A percentile compares a stretch with the other conserved stretches of the same genome.
These are phyloP conservation scores for Acropora tenuis DNA, from an alignment of 64 coral and sea anemone genomes.

Conservation along the genomic window DNA sequence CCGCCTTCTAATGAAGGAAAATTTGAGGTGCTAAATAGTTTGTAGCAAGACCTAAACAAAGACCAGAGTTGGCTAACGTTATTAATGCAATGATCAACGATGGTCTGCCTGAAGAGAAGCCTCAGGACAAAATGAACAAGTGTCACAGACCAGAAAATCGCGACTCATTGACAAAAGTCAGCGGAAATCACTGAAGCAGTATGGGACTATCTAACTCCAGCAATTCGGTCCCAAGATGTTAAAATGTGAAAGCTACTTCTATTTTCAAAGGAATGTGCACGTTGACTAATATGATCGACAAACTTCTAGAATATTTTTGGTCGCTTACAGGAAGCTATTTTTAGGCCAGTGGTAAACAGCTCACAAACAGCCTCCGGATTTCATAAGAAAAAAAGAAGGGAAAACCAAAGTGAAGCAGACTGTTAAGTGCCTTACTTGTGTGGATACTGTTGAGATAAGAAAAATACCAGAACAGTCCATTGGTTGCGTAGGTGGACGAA, in stretches of 20 bases:
- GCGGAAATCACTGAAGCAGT: conserved; percentile 26
- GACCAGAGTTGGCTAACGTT: conserved; percentile 45
- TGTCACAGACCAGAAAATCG: background rate
- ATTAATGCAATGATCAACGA: conserved; percentile 32
- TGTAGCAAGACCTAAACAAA: conserved; percentile 50
- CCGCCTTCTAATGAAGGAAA: conserved; percentile 4
- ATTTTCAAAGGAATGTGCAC: background rate
- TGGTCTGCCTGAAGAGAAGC: too few relatives aligned
- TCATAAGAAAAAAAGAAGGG: conserved; percentile 12
- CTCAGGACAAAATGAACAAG: background rate
- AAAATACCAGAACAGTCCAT: background rate
- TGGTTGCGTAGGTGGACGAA: background rate
- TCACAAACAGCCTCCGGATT: conserved; percentile 35
- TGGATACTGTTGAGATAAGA: conserved; percentile 2
- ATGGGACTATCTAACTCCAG: conserved; percentile 20
- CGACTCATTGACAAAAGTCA: conserved; percentile 1
- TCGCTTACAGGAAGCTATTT: conserved; percentile 27
- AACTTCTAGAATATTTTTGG: background rate
- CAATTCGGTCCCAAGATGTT: conserved; percentile 37
- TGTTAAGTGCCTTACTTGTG: background rate
- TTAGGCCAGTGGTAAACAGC: conserved; percentile 5
- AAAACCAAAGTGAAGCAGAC: background rate
- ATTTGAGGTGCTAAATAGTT: conserved; percentile 30
- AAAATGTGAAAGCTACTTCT: conserved; percentile 40
- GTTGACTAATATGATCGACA: conserved; percentile 16